Base-by-base conservation (phyloP, 2,113 vertebrate species). In the Picathartes gymnocephalus region DNA sequence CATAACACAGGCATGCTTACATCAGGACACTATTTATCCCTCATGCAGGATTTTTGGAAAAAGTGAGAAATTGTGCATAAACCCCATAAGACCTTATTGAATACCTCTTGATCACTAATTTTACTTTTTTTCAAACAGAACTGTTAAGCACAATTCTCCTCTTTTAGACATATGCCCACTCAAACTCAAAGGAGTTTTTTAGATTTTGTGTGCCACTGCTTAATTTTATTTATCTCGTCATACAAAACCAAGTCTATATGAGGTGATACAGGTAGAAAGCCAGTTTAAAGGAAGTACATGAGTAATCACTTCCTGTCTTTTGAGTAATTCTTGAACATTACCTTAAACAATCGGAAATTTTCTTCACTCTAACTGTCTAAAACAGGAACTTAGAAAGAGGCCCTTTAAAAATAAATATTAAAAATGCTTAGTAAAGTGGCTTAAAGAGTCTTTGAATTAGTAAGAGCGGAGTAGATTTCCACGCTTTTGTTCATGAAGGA, bases 151-250 rank as follows among this genome's bases (percentile, higher is more conserved):
- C 35, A 80, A 45, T 86, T 71, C 31, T 60, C 44, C 11, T 33
- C 18, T 45, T 91, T 79, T 58, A 16, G 73, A 54, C 81, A 27
- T 69, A 60, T 31, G 30, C 4, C 47, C 28, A 58, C 77, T 95
- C 58, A 88, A 95, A 86, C 37, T 91, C 71, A 95, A 93, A 69
- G 44, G 28, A 50, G 51, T 66, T 95, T 94, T 81, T 78, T 53
- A 72, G 70, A 60, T 40, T 50, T 61, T 16, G 6, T 50, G 13
- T 57, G 72, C n/a, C 40, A 86, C n/a, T 53, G 31, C 25, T 50
- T 78, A 48, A 27, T 83, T 88, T 89, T 69, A 22, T 86, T 47
- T 81, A 25, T 51, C 65, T 81, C 2, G 5, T 73, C 31, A 61
- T 18, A 14, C n/a, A 57, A 76, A 77, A 27, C 0, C 28, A 73